A percentile compares a stretch with the other conserved stretches of the same genome.
These are phyloP conservation scores for Eupithecia centaureata DNA, from an alignment of 2,888 invertebrate species.

Conservation along the genomic window DNA sequence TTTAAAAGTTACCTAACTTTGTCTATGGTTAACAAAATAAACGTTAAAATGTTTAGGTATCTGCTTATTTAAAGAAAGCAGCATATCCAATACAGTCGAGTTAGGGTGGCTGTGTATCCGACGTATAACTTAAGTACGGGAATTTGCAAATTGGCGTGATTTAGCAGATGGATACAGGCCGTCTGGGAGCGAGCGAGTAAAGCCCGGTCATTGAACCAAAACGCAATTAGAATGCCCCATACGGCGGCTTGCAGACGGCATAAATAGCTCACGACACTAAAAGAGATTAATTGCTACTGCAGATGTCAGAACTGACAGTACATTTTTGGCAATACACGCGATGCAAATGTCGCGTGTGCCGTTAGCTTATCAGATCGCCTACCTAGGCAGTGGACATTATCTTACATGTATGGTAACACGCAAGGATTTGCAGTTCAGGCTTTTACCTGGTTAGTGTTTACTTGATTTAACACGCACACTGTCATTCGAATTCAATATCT, in stretches of 20 bases:
- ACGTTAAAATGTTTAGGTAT: neutral
- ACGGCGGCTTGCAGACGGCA: constrained; percentile 72
- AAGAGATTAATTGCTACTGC: constrained; percentile 70
- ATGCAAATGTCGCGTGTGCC: constrained; percentile 44
- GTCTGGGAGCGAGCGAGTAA: constrained; percentile 58
- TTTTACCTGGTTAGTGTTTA: neutral
- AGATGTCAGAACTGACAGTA: constrained; percentile 52
- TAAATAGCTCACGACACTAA: constrained; percentile 77
- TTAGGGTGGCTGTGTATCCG: neutral
- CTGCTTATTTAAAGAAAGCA: neutral
- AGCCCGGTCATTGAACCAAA: constrained; percentile 74
- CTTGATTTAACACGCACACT: constrained; percentile 5
- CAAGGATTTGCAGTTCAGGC: constrained; percentile 12
- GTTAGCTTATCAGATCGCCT: constrained; percentile 43
- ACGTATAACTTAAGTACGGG: neutral
- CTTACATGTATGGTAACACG: constrained; percentile 30
- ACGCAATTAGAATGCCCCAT: constrained; percentile 83
- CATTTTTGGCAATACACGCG: constrained; percentile 51
- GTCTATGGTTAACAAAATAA: neutral
- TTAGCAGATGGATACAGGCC: constrained; percentile 59
- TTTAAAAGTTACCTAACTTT: too few species aligned
- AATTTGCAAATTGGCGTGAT: constrained; percentile 69
- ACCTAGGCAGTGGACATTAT: constrained; percentile 35
- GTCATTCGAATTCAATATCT: neutral
- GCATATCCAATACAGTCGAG: neutral